Conservation (phyloP, 2,888 invertebrate genomes). For the Sarcophaga carnaria region DNA sequence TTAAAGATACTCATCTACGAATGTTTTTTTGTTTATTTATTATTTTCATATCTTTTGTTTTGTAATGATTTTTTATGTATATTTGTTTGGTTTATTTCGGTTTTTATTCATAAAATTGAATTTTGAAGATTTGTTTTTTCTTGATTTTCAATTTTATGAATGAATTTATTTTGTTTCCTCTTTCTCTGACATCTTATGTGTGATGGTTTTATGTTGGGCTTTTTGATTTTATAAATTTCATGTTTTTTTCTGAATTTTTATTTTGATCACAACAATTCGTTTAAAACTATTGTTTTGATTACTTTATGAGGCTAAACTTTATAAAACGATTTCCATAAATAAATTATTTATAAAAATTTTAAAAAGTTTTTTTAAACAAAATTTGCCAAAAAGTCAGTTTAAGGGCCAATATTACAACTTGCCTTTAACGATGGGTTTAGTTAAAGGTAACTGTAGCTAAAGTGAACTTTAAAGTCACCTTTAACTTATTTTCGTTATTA, state of each 20-base stretch:
- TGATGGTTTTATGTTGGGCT: conserved; percentile 36
- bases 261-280: not conserved
- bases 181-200: conserved; percentile 49
- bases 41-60: conserved; percentile 44
- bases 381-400: too few relatives aligned
- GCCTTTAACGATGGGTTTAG: too few relatives aligned
- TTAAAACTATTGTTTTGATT: conserved; percentile 36
- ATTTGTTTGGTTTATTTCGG: conserved; percentile 16
- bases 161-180: conserved; percentile 46
- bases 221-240: conserved; percentile 38
- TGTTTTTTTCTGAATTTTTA: conserved; percentile 1
- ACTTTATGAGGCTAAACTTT: not conserved
- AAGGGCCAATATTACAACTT: too few relatives aligned
- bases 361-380: too few relatives aligned
- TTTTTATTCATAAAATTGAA: conserved; percentile 29
- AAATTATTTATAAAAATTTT: conserved; percentile 50
- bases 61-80: conserved; percentile 38
- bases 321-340: conserved; percentile 56
- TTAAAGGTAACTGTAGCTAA: too few relatives aligned
- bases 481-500: too few relatives aligned
- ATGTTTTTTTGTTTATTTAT: not conserved
- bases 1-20: conserved; percentile 54
- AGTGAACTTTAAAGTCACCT: too few relatives aligned
- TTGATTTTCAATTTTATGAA: conserved; percentile 55
- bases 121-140: conserved; percentile 15